Evolutionary conservation across 2,888 invertebrate species (phyloP).

Genomic region (Oscheius sp.): DNA sequence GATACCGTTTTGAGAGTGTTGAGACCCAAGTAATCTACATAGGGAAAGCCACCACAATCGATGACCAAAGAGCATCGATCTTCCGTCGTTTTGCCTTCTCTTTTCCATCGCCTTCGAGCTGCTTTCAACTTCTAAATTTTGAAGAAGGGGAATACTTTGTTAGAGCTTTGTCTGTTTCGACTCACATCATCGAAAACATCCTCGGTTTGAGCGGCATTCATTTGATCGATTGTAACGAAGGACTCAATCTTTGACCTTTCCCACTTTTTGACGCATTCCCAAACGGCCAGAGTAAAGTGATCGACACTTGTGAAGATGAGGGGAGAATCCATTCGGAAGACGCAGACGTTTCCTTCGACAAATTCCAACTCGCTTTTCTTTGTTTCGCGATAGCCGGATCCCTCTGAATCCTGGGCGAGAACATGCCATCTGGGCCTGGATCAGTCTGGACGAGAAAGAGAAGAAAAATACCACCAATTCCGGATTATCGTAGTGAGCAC

Average conservation of each 20-base stretch:
- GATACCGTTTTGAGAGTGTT: constrained; percentile 9
- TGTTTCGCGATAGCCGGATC: constrained; percentile 51
- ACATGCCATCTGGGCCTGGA: constrained; percentile 67
- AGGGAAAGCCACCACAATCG: constrained; percentile 67
- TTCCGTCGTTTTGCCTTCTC: constrained; percentile 24
- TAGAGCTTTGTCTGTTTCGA: too few relatives aligned
- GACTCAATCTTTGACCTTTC: constrained; percentile 50
- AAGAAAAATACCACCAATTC: constrained; percentile 53
- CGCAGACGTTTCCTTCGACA: constrained; percentile 61
- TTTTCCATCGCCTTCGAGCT: constrained; percentile 40
- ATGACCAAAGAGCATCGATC: constrained; percentile 59
- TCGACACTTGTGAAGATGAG: constrained; percentile 67
- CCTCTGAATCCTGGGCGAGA: constrained; percentile 56
- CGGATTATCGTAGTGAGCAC: constrained; percentile 64
- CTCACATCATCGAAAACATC: constrained; percentile 44
- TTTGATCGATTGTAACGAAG: constrained; percentile 52
- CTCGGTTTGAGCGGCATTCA: constrained; percentile 41
- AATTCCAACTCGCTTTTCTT: constrained; percentile 52
- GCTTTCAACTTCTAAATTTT: constrained; percentile 38
- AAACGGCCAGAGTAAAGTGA: constrained; percentile 61
- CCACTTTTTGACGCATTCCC: constrained; percentile 56
- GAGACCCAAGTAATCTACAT: constrained; percentile 51
- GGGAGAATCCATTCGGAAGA: constrained; percentile 67
- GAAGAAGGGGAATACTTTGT: too few relatives aligned
- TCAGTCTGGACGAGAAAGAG: constrained; percentile 25